Evolutionary conservation across 2,888 invertebrate genomes (phyloP), one percentile per base, ranked within the genome.

Genomic region (Zelleria hepariella): DNA sequence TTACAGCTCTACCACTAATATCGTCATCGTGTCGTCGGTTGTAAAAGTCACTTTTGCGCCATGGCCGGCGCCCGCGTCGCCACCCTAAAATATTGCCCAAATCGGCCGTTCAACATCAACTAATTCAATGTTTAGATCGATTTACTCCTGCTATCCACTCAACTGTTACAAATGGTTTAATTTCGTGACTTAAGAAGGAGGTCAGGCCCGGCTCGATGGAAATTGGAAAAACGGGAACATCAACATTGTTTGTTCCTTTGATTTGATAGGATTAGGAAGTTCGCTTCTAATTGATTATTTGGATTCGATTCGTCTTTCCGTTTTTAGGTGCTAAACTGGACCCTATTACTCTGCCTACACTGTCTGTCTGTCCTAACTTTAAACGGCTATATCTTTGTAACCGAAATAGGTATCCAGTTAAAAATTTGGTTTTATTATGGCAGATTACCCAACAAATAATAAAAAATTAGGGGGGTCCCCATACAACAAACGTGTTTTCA

Each of bases 91-190:
- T 82, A 84, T 83, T 77, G 72, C 81, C 79, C 63, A 82, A 82
- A 84, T 81, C 80, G 77, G 75, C 78, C 77, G 78, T 75, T 80
- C 78, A 82, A 82, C 80, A 79, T 80, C 80, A 79, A 80, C 80
- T 83, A 84, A 84, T 85, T 83, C 78, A 84, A 82, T 77, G 77
- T 82, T 78, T 81, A 80, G 81, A 85, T 84, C 82, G 84, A 84
- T 84, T 84, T 80, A 83, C 76, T 75, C 68, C 67, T 71, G 67
- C 63, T 66, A 66, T 70, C 53, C 69, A 65, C 70, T 66, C 74
- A 75, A 66, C 75, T 72, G 78, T 78, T 77, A 81, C 79, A 81
- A 85, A 82, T 82, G 79, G 76, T 82, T 82, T 80, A 80, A 82
- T 84, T 82, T 77, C 71, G 70, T 66, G 68, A 65, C 68, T 70